Evolutionary conservation across 1,140 invertebrate species (phyloP).

Genomic region (Papilio machaon): DNA sequence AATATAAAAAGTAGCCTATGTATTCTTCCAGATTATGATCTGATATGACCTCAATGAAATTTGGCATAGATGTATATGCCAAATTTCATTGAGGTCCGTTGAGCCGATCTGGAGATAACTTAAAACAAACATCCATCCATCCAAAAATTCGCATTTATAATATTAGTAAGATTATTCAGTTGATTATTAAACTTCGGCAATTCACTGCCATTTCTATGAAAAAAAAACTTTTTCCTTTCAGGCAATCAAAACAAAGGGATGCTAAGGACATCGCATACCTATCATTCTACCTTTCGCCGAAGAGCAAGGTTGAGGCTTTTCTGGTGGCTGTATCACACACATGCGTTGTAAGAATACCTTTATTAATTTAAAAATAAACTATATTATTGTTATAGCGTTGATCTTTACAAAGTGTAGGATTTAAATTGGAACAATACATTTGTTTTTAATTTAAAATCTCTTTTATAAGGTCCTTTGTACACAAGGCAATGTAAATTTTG

Average conservation of each 20-base stretch:
- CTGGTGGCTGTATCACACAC: conserved; percentile 66
- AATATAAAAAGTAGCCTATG: no score
- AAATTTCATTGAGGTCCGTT: no score
- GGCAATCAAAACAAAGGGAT: conserved; percentile 65
- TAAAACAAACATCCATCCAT: no score
- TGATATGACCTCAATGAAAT: no score
- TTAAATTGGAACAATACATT: neutral
- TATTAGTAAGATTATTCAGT: no score
- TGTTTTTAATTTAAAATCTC: neutral
- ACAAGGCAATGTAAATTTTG: no score
- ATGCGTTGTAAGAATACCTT: conserved; percentile 56
- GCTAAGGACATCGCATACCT: conserved; percentile 70
- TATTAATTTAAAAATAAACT: neutral
- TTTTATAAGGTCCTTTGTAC: neutral
- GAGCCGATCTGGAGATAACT: no score
- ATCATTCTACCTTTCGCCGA: conserved; percentile 66
- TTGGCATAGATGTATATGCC: no score
- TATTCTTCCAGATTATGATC: no score
- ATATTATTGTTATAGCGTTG: conserved; percentile 15
- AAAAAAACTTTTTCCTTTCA: conserved; percentile 43
- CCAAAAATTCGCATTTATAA: no score
- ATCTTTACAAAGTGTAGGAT: neutral
- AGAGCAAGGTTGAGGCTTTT: conserved; percentile 68
- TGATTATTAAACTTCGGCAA: no score
- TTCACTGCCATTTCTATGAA: no score